These are phyloP conservation scores for Himalopsyche anomala DNA, from an alignment of 2,888 invertebrate species.

Conservation along the genomic window DNA sequence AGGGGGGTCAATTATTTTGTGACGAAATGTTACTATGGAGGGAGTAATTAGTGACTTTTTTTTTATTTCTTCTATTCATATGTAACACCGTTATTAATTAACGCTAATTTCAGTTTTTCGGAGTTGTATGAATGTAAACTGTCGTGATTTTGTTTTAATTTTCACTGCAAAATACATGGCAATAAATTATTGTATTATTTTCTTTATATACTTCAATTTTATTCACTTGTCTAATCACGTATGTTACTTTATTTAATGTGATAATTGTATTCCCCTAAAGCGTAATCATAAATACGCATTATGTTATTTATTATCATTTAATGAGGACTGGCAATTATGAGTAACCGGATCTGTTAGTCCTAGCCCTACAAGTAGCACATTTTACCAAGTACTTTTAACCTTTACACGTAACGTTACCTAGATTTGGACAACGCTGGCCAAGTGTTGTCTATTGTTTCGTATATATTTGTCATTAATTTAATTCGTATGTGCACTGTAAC, in stretches of 20 bases:
- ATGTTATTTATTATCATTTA: neutral
- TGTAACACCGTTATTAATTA: too few species aligned
- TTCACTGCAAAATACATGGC: too few species aligned
- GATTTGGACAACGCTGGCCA: neutral
- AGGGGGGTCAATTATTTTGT: too few species aligned
- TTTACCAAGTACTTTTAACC: conserved; percentile 14
- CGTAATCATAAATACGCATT: neutral
- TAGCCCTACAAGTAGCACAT: neutral
- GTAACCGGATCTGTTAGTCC: conserved; percentile 8
- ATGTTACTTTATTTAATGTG: neutral
- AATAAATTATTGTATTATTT: too few species aligned
- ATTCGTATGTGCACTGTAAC: neutral
- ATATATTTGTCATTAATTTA: neutral
- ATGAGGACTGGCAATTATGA: neutral
- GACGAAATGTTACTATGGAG: too few species aligned
- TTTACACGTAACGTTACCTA: conserved; percentile 17
- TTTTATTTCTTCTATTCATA: too few species aligned
- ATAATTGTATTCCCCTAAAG: neutral
- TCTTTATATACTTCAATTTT: too few species aligned
- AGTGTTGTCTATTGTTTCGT: conserved; percentile 23
- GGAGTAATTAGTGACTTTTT: too few species aligned
- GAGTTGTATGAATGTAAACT: too few species aligned
- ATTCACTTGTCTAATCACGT: neutral
- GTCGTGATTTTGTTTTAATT: too few species aligned
- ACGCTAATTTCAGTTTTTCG: too few species aligned